Conservation (phyloP, 2,888 invertebrate species). For the Drosophila picticornis region DNA sequence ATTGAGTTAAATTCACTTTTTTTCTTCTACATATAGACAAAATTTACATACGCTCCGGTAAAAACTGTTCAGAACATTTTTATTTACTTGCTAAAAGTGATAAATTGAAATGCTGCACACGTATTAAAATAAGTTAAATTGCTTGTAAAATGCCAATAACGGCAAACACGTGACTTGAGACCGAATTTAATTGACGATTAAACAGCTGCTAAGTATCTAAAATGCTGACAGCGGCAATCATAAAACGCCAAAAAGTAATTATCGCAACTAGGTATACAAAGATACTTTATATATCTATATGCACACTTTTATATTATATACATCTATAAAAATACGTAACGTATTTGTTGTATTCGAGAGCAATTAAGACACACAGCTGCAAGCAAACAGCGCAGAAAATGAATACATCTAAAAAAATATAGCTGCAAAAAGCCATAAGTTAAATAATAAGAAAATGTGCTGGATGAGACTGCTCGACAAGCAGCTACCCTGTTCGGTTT, state of each 20-base stretch:
- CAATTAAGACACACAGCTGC: conserved; percentile 27
- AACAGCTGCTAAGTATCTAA: conserved; percentile 14
- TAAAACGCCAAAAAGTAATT: conserved; percentile 60
- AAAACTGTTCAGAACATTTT: conserved; percentile 9
- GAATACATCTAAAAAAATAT: conserved; percentile 6
- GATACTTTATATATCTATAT: neutral
- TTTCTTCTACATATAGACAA: neutral
- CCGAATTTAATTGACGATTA: conserved; percentile 26
- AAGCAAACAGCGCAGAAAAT: conserved; percentile 10
- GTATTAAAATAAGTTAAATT: conserved; percentile 42
- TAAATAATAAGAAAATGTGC: neutral
- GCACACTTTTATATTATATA: neutral
- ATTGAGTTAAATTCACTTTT: conserved; percentile 18
- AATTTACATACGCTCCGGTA: conserved; percentile 6
- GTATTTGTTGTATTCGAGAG: conserved; percentile 18
- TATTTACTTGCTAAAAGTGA: neutral
- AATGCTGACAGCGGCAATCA: conserved; percentile 34
- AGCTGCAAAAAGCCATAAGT: conserved; percentile 8
- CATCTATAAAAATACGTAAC: neutral
- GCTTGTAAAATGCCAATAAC: conserved; percentile 43
- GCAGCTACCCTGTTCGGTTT: neutral
- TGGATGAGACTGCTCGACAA: neutral
- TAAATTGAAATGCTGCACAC: conserved; percentile 32
- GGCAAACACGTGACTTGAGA: conserved; percentile 45
- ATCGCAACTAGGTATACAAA: conserved; percentile 10